phyloP scores from a whole-genome alignment of 2,113 vertebrate genomes.

The Hemicordylus capensis region DNA sequence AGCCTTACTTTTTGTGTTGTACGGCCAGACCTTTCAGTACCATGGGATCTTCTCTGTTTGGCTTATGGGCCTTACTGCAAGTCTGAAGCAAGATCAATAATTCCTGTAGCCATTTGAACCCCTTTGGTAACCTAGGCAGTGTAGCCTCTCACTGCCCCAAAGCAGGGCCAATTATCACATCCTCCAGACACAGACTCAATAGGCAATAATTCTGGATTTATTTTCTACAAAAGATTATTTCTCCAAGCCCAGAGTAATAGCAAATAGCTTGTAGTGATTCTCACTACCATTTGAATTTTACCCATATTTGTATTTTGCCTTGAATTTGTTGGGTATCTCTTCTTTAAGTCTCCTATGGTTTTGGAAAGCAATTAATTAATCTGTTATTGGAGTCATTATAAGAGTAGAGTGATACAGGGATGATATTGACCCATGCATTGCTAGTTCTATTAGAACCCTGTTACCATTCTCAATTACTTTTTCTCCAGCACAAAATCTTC shows the following conservation, averaged over 20 bases:
- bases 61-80: background rate
- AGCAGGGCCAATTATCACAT: background rate
- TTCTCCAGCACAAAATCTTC: too few species aligned
- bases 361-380: background rate
- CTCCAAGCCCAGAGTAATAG: background rate
- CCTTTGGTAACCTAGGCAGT: background rate
- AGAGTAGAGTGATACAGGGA: background rate
- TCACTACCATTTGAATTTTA: background rate
- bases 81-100: background rate
- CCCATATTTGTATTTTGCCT: background rate
- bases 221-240: background rate
- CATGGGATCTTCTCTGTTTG: background rate
- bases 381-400: background rate
- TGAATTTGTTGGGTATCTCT: constrained; percentile 24
- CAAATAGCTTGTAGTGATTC: background rate
- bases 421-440: too few species aligned
- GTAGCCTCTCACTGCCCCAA: background rate
- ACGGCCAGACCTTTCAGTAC: too few species aligned
- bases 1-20: background rate
- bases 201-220: background rate
- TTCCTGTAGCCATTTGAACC: background rate
- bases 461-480: too few species aligned
- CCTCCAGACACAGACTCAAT: background rate
- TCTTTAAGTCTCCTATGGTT: background rate
- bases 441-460: too few species aligned